Evolutionary conservation across 2,888 invertebrate genomes (phyloP).

Genomic region (Phytoseiulus persimilis): DNA sequence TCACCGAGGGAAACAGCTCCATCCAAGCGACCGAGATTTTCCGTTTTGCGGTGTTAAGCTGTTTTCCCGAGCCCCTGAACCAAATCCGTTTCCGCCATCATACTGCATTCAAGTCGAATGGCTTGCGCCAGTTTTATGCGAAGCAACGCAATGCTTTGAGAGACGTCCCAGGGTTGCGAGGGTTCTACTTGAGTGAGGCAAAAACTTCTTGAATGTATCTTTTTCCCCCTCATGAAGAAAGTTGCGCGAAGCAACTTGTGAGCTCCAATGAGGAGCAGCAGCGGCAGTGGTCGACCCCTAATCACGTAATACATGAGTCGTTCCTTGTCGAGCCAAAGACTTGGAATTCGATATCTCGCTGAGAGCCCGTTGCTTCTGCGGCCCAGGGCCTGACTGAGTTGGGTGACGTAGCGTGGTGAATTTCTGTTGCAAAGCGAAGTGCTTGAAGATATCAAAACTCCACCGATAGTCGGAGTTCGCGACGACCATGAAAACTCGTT

Average conservation of each 20-base stretch:
- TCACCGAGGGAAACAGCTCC: not conserved
- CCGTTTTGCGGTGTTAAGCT: not conserved
- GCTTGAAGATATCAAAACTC: too few species aligned
- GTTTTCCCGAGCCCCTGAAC: not conserved
- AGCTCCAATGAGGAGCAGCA: not conserved
- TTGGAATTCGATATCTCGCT: too few species aligned
- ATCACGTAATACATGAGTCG: not conserved
- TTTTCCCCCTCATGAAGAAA: not conserved
- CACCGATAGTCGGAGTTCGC: too few species aligned
- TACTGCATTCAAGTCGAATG: not conserved
- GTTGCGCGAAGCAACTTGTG: not conserved
- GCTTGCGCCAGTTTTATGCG: not conserved
- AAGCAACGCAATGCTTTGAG: not conserved
- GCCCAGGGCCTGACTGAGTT: too few species aligned
- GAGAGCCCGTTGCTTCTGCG: too few species aligned
- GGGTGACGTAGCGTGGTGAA: too few species aligned
- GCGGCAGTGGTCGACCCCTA: not conserved
- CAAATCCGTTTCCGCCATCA: not conserved
- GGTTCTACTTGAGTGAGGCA: not conserved
- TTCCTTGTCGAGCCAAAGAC: too few species aligned
- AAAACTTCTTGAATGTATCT: not conserved
- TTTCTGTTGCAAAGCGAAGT: too few species aligned
- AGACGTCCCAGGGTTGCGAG: not conserved
- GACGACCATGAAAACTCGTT: too few species aligned
- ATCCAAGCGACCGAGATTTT: not conserved